Evolutionary conservation across 2,797 vertebrate species (phyloP).

Genomic region (Sphenodon punctatus): DNA sequence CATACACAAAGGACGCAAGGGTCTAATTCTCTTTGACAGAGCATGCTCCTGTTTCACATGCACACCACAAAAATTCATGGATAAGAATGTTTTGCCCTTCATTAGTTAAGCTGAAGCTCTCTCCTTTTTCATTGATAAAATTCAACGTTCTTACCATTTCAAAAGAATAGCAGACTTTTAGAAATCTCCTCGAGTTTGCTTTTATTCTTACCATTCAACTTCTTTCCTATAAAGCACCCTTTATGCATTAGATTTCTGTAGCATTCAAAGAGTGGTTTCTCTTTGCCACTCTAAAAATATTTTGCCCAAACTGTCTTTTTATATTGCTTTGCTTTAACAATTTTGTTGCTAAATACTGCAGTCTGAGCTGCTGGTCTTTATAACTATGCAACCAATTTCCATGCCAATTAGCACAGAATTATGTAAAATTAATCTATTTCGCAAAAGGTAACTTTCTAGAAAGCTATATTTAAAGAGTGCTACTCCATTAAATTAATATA

Average conservation of each 20-base stretch:
- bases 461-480: background rate
- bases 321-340: slow-evolving; percentile 30
- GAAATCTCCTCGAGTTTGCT: background rate
- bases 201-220: background rate
- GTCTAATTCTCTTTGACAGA: slow-evolving; percentile 81
- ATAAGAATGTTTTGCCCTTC: background rate
- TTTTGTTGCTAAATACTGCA: background rate
- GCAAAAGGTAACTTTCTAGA: background rate
- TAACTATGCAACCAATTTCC: slow-evolving; percentile 15
- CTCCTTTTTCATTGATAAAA: slow-evolving; percentile 5
- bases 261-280: background rate
- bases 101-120: slow-evolving; percentile 34
- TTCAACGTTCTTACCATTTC: slow-evolving; percentile 14
- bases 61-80: slow-evolving; percentile 42
- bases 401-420: slow-evolving; percentile 40
- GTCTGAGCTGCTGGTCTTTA: slow-evolving; percentile 42
- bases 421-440: slow-evolving; percentile 22
- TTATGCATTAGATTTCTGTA: background rate
- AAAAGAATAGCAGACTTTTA: background rate
- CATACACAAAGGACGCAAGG: slow-evolving; percentile 31
- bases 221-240: background rate
- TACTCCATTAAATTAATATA: slow-evolving; percentile 15
- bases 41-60: slow-evolving; percentile 85
- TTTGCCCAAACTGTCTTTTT: background rate
- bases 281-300: background rate